phyloP scores from a whole-genome alignment of 2,797 vertebrate genomes.

The Bradypus variegatus region DNA sequence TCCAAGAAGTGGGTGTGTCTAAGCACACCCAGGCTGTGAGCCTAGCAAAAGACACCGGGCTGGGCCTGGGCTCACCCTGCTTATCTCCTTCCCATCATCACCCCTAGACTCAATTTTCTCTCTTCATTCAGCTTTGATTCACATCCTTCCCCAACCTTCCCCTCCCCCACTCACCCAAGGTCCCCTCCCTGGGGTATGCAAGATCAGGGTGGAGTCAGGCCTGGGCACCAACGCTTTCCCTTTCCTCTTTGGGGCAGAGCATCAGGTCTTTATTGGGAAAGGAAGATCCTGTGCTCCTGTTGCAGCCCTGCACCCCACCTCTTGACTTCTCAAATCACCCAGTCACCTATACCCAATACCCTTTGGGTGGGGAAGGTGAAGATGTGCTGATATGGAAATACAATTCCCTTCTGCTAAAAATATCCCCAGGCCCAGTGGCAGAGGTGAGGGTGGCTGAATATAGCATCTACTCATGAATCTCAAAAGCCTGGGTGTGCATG shows the following conservation, averaged over 20 bases:
- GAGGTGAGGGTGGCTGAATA: slow-evolving; percentile 14
- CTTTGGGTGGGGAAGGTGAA: background rate
- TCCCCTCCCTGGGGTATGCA: background rate
- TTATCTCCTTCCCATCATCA: background rate
- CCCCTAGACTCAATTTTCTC: background rate
- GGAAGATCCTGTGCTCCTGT: background rate
- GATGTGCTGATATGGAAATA: slow-evolving; percentile 3
- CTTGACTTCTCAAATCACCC: background rate
- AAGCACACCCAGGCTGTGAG: background rate
- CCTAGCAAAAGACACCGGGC: background rate
- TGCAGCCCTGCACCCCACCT: background rate
- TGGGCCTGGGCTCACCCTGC: background rate
- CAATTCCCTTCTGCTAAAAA: slow-evolving; percentile 24
- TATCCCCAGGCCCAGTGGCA: background rate
- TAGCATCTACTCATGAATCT: background rate
- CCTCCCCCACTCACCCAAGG: background rate
- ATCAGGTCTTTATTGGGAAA: background rate
- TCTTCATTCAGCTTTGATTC: background rate
- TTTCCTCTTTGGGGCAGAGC: background rate
- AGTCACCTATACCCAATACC: background rate
- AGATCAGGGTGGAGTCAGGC: background rate
- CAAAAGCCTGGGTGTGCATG: background rate
- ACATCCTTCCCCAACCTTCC: background rate
- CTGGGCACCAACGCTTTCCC: background rate
- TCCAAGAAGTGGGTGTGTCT: background rate